These are phyloP conservation scores for Chroicocephalus ridibundus DNA, from an alignment of 2,113 vertebrate species.

Conservation along the genomic window DNA sequence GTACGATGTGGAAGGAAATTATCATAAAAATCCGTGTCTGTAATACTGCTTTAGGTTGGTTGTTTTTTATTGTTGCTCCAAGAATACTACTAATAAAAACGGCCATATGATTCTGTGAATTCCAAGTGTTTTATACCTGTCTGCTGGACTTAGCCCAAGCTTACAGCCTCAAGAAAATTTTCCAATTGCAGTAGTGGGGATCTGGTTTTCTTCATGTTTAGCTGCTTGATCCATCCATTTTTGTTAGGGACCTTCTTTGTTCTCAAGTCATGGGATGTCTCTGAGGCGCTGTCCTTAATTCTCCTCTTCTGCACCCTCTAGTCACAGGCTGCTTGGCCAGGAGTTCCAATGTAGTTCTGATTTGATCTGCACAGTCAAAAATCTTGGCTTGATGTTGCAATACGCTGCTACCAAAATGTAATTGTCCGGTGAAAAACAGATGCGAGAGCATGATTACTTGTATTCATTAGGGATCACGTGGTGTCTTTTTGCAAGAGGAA, in stretches of 20 bases:
- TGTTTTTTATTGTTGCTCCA: background rate
- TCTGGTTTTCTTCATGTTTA: background rate
- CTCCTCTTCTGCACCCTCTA: background rate
- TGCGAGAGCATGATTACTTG: background rate
- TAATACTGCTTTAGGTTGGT: background rate
- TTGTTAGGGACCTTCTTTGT: background rate
- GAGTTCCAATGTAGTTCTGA: background rate
- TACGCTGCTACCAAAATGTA: background rate
- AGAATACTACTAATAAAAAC: background rate
- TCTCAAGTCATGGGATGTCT: background rate
- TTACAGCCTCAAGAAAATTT: background rate
- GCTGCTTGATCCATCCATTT: background rate
- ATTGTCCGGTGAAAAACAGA: background rate
- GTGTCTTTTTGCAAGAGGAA: background rate
- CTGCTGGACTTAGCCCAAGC: background rate
- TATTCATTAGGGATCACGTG: background rate
- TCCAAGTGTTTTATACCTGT: background rate
- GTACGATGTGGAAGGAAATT: background rate
- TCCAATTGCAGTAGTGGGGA: background rate
- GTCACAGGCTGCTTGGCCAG: background rate
- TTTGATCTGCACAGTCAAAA: background rate
- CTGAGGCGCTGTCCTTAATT: background rate
- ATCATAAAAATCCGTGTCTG: background rate
- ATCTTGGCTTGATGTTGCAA: background rate
- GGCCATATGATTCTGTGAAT: background rate